Conservation (phyloP, 2,888 invertebrate species). For the Galeruca laticollis region DNA sequence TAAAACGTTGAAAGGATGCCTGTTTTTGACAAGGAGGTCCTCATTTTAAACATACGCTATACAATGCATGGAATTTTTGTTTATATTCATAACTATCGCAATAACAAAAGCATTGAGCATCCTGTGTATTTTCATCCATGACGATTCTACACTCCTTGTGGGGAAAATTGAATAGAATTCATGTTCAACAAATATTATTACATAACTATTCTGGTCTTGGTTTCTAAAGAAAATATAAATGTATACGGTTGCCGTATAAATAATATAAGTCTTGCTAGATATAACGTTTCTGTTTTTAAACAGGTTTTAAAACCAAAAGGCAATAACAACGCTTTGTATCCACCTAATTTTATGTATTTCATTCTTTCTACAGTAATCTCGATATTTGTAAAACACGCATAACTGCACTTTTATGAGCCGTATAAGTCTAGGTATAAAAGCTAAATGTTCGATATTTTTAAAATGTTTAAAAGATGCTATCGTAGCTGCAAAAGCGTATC, state of each 20-base stretch:
- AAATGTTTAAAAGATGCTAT: slow-evolving; percentile 44
- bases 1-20: too few species aligned
- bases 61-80: too few species aligned
- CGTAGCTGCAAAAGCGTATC: slow-evolving; percentile 30
- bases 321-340: neutral
- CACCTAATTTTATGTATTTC: slow-evolving; percentile 11
- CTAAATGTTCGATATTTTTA: slow-evolving; percentile 43
- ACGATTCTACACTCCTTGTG: too few species aligned
- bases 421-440: slow-evolving; percentile 34
- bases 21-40: too few species aligned
- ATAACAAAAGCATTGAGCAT: too few species aligned
- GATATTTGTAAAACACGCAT: slow-evolving; percentile 24
- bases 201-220: too few species aligned
- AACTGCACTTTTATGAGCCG: slow-evolving; percentile 30
- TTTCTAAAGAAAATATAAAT: too few species aligned
- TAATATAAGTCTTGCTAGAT: neutral
- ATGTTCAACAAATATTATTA: too few species aligned
- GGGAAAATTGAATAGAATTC: too few species aligned
- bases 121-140: too few species aligned
- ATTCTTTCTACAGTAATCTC: slow-evolving; percentile 10
- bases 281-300: neutral
- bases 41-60: too few species aligned
- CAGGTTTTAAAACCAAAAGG: neutral
- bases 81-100: too few species aligned
- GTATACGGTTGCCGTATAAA: neutral